phyloP scores from a whole-genome alignment of 1,140 invertebrate species.

The Drosophila kepulauana region DNA sequence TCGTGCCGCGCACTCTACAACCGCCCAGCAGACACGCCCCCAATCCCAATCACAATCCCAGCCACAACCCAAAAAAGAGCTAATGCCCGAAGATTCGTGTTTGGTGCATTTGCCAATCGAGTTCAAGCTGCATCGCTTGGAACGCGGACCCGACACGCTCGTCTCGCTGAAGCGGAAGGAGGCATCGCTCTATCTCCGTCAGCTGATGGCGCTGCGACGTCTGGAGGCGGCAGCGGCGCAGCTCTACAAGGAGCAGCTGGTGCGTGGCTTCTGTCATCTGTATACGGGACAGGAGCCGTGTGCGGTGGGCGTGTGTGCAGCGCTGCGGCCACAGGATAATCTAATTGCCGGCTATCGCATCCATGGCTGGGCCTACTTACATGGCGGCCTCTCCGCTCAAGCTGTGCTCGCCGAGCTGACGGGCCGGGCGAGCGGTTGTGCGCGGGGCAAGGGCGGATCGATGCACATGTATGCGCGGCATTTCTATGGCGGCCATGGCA shows the following conservation, averaged over 20 bases:
- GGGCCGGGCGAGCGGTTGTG: constrained; percentile 89
- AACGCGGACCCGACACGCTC: constrained; percentile 91
- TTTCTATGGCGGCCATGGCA: constrained; percentile 94
- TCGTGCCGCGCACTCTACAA: not conserved
- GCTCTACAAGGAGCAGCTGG: constrained; percentile 92
- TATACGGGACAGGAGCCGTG: constrained; percentile 91
- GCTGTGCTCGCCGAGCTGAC: constrained; percentile 96
- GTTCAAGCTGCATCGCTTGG: constrained; percentile 95
- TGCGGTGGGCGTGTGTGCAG: constrained; percentile 87
- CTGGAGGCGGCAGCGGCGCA: constrained; percentile 96
- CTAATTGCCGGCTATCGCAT: constrained; percentile 90
- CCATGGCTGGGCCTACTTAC: constrained; percentile 89
- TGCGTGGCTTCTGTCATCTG: constrained; percentile 93
- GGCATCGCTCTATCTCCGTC: constrained; percentile 90
- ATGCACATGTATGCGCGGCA: constrained; percentile 88
- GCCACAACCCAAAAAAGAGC: not conserved
- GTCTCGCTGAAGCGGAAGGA: constrained; percentile 91
- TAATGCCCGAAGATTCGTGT: constrained; percentile 6
- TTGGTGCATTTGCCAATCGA: constrained; percentile 86
- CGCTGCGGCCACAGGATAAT: constrained; percentile 87
- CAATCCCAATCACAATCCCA: not conserved
- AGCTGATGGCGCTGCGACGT: constrained; percentile 94
- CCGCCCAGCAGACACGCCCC: constrained; percentile 19
- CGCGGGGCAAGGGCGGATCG: constrained; percentile 90
- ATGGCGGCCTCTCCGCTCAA: constrained; percentile 89